These are phyloP conservation scores for Formica exsecta DNA, from an alignment of 1,140 invertebrate species.

Conservation along the genomic window DNA sequence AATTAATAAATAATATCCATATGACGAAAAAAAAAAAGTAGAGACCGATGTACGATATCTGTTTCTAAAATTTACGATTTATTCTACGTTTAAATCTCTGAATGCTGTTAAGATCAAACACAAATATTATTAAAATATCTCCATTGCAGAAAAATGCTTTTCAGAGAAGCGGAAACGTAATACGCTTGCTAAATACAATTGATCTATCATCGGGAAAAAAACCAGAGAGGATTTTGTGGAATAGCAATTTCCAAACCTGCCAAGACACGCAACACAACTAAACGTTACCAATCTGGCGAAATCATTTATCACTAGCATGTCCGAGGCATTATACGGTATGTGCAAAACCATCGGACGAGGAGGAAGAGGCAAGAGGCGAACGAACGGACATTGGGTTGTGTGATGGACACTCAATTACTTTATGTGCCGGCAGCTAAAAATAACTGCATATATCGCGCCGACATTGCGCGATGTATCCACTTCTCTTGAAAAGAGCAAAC, in stretches of 20 bases:
- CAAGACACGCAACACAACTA: conserved; percentile 62
- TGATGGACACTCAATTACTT: conserved; percentile 65
- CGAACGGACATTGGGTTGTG: conserved; percentile 63
- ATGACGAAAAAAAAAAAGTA: not conserved
- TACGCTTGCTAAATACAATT: conserved; percentile 56
- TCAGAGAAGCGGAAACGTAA: conserved; percentile 32
- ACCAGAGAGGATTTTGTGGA: conserved; percentile 55
- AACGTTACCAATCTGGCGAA: conserved; percentile 64
- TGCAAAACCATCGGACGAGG: conserved; percentile 58
- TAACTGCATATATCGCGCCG: conserved; percentile 61
- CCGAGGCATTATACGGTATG: conserved; percentile 64
- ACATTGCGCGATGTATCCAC: conserved; percentile 49
- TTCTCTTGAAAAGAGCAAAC: conserved; percentile 54
- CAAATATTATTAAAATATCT: conserved; percentile 26
- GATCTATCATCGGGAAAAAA: conserved; percentile 57
- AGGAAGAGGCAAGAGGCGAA: conserved; percentile 55
- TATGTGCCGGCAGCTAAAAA: conserved; percentile 64
- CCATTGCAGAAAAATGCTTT: conserved; percentile 15
- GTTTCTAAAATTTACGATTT: not conserved
- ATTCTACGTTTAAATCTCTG: not conserved
- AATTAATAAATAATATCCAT: not conserved
- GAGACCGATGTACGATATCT: not conserved
- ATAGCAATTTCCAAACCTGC: conserved; percentile 61
- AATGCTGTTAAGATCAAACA: not conserved
- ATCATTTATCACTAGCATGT: conserved; percentile 65